Percentiles rank a stretch among this genome's conserved stretches.
Conservation (phyloP, 2,113 vertebrate genomes). For the Caranx ignobilis region DNA sequence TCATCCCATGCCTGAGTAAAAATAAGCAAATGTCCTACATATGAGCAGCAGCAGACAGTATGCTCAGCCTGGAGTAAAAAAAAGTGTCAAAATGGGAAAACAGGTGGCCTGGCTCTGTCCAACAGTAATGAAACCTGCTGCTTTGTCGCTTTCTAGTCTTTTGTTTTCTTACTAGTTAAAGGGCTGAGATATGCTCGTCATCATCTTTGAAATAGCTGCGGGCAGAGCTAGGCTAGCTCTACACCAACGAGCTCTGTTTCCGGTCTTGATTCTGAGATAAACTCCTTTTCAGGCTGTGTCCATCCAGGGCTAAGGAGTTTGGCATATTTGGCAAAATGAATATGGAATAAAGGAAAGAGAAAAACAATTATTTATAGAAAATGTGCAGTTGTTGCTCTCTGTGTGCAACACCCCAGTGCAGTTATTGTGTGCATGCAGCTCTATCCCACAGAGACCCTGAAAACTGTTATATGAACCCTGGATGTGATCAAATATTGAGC, state of each 20-base stretch:
- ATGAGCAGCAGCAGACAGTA: neutral
- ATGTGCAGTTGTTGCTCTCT: neutral
- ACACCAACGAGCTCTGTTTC: neutral
- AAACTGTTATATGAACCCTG: conserved; percentile 1
- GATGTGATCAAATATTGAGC: conserved; percentile 18
- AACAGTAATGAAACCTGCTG: neutral
- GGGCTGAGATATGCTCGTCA: neutral
- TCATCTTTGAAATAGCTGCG: neutral
- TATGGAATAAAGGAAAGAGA: neutral
- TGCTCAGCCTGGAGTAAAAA: neutral
- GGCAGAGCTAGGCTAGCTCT: neutral
- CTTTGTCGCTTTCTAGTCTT: neutral
- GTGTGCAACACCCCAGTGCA: neutral
- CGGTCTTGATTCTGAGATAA: no score
- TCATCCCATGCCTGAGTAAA: neutral
- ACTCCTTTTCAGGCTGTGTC: no score
- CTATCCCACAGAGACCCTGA: neutral
- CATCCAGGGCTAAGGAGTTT: neutral
- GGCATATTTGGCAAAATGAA: neutral
- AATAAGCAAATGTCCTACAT: neutral
- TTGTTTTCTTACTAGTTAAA: neutral
- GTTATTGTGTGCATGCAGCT: neutral
- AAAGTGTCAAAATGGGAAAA: neutral
- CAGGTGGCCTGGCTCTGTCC: neutral
- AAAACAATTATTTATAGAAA: neutral